Conservation (phyloP, 1,140 invertebrate species). For the Anastrepha ludens region DNA sequence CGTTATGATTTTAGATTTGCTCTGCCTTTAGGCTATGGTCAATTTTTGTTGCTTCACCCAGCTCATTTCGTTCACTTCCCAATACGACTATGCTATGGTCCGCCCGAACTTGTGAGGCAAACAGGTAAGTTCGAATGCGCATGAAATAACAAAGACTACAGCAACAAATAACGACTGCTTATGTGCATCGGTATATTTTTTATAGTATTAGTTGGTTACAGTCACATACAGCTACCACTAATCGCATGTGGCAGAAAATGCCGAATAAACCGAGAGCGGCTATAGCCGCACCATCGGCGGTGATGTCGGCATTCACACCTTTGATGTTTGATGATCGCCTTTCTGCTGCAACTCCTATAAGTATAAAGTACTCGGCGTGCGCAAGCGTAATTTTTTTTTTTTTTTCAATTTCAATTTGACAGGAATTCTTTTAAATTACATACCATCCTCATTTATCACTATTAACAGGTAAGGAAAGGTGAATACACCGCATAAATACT, state of each 20-base stretch:
- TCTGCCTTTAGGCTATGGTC: slow-evolving; percentile 10
- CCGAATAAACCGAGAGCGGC: background rate
- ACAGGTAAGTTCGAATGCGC: background rate
- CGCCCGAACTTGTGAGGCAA: background rate
- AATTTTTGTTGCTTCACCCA: background rate
- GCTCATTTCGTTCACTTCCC: background rate
- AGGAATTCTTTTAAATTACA: too few relatives aligned
- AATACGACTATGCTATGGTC: background rate
- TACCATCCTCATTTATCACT: too few relatives aligned
- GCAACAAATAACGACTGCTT: background rate
- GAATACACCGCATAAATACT: too few relatives aligned
- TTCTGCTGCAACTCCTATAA: background rate
- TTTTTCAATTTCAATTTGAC: too few relatives aligned
- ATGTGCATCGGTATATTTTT: background rate
- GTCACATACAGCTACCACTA: background rate
- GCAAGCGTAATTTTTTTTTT: background rate
- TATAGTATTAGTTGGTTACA: background rate
- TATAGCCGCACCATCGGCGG: background rate
- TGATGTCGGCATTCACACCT: slow-evolving; percentile 48
- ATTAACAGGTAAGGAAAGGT: too few relatives aligned
- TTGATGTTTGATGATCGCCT: slow-evolving; percentile 46
- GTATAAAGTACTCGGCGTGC: background rate
- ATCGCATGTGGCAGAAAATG: background rate
- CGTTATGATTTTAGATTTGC: slow-evolving; percentile 28
- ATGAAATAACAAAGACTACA: background rate